Base-by-base conservation (phyloP, 2,888 invertebrate species). In the Argynnis bischoffii region DNA sequence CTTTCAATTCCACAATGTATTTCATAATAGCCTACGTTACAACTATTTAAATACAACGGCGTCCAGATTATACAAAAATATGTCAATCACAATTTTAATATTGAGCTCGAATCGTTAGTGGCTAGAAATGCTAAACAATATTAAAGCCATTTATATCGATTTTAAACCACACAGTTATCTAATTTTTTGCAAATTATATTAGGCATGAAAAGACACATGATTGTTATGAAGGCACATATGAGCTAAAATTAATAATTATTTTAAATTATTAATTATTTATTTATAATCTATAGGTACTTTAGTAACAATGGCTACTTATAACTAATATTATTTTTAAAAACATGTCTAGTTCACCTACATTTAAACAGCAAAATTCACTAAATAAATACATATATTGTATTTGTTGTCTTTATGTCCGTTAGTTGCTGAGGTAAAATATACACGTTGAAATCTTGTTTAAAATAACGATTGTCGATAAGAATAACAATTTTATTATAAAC, bases 41-140 rank as follows among this genome's bases (percentile, higher is more conserved):
- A 73, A 74, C 68, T 72, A 73, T 67, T 73, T 72, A 76, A 73
- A 72, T 74, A 74, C 75, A 81, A 81, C 78, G 74, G 73, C 75
- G 75, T 76, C 63, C 67, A 73, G 76, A 67, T 74, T 74, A 75
- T 81, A 84, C 74, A 81, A 84, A 83, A 85, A 83, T 83, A 82
- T 76, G 56, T 73, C 76, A 76, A 76, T 79, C 83, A 80, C 75
- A 81, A 77, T 75, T 51, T 69, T 77, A n/a, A 78, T 74, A 71
- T 76, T 79, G 77, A 75, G 73, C 73, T 73, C 65, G 57, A 68
- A 72, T 53, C 67, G 72, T 69, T 71, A 72, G 72, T 69, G 67
- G 74, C 81, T 84, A 83, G 72, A 85, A 85, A 85, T 84, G 85
- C 85, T 84, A 84, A 82, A 78, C 74, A 78, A 77, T 78, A 77